A percentile compares a stretch with the other conserved stretches of the same genome.
These are phyloP conservation scores for Mesocentrotus franciscanus DNA, from an alignment of 53 echinoderm and acorn worm genomes.

Conservation along the genomic window DNA sequence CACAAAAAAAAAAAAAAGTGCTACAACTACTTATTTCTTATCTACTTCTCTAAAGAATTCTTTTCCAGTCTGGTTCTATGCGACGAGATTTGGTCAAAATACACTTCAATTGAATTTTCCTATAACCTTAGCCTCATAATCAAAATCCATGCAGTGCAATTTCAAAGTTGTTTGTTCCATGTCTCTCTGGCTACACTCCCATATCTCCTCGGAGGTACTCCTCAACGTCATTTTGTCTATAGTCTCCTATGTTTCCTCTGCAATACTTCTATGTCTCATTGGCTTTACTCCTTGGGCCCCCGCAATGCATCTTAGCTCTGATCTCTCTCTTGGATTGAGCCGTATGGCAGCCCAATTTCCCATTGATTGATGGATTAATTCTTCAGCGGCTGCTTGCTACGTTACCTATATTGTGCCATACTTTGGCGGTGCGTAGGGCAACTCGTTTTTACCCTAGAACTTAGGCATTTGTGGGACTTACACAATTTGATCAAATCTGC, in stretches of 20 bases:
- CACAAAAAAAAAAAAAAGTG: too few relatives aligned
- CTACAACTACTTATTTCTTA: too few relatives aligned
- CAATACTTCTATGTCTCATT: neutral
- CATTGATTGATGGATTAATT: constrained; percentile 29
- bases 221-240: too few relatives aligned
- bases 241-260: too few relatives aligned
- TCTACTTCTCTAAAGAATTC: too few relatives aligned
- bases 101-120: too few relatives aligned
- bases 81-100: too few relatives aligned
- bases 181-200: neutral
- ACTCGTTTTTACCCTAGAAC: neutral
- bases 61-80: too few relatives aligned
- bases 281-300: neutral
- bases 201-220: too few relatives aligned
- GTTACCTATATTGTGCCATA: neutral
- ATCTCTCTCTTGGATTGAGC: neutral
- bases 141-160: neutral
- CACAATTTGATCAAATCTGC: neutral
- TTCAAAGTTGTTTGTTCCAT: neutral
- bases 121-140: too few relatives aligned
- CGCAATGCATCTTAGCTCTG: neutral
- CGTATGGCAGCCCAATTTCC: neutral
- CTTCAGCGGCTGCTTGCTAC: neutral
- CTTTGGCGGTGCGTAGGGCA: neutral
- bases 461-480: neutral